Evolutionary conservation across 2,797 vertebrate species (phyloP), one percentile per base, ranked within the genome.

Genomic region (Novumbra hubbsi): DNA sequence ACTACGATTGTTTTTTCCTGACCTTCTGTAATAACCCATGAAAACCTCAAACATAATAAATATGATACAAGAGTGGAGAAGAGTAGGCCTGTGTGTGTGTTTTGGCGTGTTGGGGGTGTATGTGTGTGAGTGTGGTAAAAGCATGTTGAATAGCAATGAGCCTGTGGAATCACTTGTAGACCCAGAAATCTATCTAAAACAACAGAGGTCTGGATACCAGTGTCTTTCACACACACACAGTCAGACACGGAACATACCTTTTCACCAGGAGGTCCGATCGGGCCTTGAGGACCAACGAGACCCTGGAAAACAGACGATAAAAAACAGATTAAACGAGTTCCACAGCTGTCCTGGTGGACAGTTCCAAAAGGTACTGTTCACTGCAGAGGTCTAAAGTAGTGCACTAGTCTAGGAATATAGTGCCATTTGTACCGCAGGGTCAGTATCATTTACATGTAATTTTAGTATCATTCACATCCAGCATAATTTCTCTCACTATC

Each of bases 191-290:
- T 50, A 81, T 80, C 87, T 89, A 86, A 83, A 78, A 77, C 75
- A 80, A 81, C 76, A 83, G 73, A 80, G 66, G 27, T 41, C 17
- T 30, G 75, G 68, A 12, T 6, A 21, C 19, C 57, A 72, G 32
- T 24, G 66, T 81, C 72, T 17, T 16, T 32, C 48, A 50, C 48
- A 50, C 49, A 50, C 49, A 19, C 48, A 50, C 49, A 50, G 12
- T 15, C 49, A 50, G 14, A 50, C 48, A 50, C 49, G 17, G 68
- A n/a, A 90, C 95, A 96, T 93, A 99, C 98, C 94, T 99, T 99
- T 91, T 98, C 97, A 89, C 98, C 98, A 80, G 98, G 98, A 87
- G 95, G 95, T 73, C 98, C 98, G 38, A 99, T 98, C 67, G 97
- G 95, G 88, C 97, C 98, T 95, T 99, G 98, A 73, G 98, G 96